phyloP scores from a whole-genome alignment of 2,113 vertebrate species.

The Mandrillus leucophaeus region DNA sequence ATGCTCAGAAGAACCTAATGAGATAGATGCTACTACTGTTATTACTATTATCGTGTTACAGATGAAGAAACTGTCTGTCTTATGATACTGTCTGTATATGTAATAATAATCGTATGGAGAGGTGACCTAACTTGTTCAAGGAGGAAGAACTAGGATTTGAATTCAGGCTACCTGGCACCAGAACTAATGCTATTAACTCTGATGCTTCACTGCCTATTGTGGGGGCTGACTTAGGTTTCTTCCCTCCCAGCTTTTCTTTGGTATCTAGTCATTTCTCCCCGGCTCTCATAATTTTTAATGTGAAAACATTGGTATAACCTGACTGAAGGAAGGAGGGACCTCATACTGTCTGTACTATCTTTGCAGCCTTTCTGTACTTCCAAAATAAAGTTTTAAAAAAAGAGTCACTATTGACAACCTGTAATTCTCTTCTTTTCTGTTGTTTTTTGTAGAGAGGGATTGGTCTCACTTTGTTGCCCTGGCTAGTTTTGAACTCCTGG shows the following conservation, averaged over 20 bases:
- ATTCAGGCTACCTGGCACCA: neutral
- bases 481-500: too few relatives aligned
- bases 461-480: too few relatives aligned
- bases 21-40: neutral
- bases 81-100: too few relatives aligned
- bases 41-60: neutral
- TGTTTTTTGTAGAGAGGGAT: too few relatives aligned
- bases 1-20: neutral
- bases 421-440: neutral
- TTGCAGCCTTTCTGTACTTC: neutral
- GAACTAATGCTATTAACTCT: too few relatives aligned
- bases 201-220: neutral
- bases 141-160: neutral
- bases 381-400: neutral
- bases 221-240: neutral
- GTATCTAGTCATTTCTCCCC: neutral
- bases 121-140: neutral
- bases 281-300: neutral
- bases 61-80: neutral
- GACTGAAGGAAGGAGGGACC: neutral
- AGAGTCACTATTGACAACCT: neutral
- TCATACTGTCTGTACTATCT: neutral
- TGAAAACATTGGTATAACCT: neutral
- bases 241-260: neutral
- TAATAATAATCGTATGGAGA: too few relatives aligned